phyloP scores from a whole-genome alignment of 2,797 vertebrate species.

The Tolypeutes matacus region DNA sequence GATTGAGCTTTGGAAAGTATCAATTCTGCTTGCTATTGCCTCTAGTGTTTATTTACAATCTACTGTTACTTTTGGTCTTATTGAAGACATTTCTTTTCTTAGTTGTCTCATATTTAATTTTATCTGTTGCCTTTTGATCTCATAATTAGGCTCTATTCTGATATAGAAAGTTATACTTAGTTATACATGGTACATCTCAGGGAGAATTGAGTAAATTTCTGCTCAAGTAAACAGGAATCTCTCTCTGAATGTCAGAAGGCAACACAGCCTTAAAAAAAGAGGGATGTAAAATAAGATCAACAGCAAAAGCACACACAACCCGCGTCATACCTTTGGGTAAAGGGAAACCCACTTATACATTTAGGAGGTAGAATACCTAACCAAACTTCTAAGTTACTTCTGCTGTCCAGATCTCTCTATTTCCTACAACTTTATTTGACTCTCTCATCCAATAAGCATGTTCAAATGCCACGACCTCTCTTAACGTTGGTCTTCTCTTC shows the following conservation, averaged over 20 bases:
- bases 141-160: background rate
- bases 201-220: background rate
- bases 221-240: background rate
- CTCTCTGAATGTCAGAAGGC: background rate
- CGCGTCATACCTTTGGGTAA: background rate
- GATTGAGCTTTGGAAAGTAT: background rate
- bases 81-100: background rate
- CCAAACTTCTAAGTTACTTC: background rate
- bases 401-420: too few relatives aligned
- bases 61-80: background rate
- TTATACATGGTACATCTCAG: background rate
- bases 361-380: background rate
- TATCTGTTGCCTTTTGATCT: background rate
- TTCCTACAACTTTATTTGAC: background rate
- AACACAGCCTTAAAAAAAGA: background rate
- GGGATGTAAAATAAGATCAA: background rate
- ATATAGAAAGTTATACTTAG: background rate
- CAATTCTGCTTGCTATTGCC: background rate
- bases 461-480: background rate
- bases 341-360: background rate
- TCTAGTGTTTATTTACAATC: background rate
- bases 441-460: background rate
- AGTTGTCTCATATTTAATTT: background rate
- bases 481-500: background rate
- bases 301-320: background rate